Evolutionary conservation across 2,113 vertebrate genomes (phyloP), one percentile per base, ranked within the genome.

Genomic region (Poeciliopsis retropinna): DNA sequence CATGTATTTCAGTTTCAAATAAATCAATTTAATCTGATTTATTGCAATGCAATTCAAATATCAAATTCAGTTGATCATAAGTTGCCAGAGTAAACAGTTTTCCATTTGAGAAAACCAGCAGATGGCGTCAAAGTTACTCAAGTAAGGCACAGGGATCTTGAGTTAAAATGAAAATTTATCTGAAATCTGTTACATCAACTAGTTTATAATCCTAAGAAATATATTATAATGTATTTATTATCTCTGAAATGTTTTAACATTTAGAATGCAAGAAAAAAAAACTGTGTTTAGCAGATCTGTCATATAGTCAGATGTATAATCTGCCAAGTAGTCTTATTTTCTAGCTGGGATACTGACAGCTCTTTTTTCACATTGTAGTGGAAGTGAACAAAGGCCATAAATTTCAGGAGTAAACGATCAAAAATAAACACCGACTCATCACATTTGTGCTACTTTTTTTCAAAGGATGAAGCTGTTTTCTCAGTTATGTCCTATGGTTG

Each of bases 281-380:
- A 12, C 34, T 9, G 29, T 17, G 31, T 76, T 32, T 60, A 63
- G 32, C 15, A 15, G 17, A 70, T 34, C 39, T 14, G 2, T 29
- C 27, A 73, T 5, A 13, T 3, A 17, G 27, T 32, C 57, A 65
- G 47, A 71, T 66, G 70, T 75, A 15, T 80, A 67, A 68, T 19
- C 12, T n/a, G 2, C 5, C 12, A 73, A 15, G 60, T 44, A 69
- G 74, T 63, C 17, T 12, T 17, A 28, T 15, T 60, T 28, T 68
- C 9, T 64, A 5, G 30, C 29, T 75, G 63, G 25, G 6, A 17
- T 57, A 19, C 3, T 71, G 60, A 12, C 51, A 29, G 12, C 2
- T 30, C n/a, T 29, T 25, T 62, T 62, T 67, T 44, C 61, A 22
- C 30, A 61, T 2, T 1, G 7, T 19, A 47, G 29, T 75, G 30